Conservation (phyloP, 2,113 vertebrate genomes). For the Eclectus roratus region DNA sequence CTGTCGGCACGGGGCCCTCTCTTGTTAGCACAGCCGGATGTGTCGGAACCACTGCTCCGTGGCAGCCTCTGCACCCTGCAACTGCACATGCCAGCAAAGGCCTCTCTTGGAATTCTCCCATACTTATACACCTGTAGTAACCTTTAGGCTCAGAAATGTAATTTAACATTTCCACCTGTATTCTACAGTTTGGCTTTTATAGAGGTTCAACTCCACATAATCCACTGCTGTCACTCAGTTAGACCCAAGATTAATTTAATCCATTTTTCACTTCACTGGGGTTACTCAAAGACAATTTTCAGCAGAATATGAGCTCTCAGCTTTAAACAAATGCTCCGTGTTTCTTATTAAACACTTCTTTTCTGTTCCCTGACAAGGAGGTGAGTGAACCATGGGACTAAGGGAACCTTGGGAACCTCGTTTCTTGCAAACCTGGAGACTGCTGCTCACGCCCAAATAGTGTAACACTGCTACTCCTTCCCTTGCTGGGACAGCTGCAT, state of each 20-base stretch:
- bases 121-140: accelerated
- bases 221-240: not conserved
- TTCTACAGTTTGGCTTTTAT: not conserved
- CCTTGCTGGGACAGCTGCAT: not conserved
- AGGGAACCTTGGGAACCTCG: not conserved
- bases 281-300: not conserved
- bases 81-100: not conserved
- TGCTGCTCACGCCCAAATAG: not conserved
- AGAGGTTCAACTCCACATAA: not conserved
- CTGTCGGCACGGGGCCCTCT: not conserved
- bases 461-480: accelerated
- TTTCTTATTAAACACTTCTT: not conserved
- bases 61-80: not conserved
- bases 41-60: not conserved
- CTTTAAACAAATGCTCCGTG: not conserved
- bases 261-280: not conserved
- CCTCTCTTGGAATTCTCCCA: not conserved
- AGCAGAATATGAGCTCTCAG: not conserved
- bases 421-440: not conserved
- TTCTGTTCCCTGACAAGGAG: not conserved
- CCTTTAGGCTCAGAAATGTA: not conserved
- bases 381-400: not conserved
- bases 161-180: not conserved
- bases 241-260: not conserved
- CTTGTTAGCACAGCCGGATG: not conserved